phyloP scores from a whole-genome alignment of 2,113 vertebrate genomes.

The Piaya cayana region DNA sequence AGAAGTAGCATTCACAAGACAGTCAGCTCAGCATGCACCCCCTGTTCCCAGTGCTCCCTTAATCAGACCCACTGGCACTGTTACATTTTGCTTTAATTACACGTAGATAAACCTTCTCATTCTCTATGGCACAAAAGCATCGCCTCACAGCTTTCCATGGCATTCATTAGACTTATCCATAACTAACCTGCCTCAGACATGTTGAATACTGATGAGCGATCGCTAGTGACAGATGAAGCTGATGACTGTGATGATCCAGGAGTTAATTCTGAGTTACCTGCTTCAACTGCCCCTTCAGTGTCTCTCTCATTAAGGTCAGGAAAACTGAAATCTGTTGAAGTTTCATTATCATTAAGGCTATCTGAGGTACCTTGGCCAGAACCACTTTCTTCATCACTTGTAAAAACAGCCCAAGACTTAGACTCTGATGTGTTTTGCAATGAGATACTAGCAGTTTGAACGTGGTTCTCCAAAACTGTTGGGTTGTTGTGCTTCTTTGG shows the following conservation, averaged over 20 bases:
- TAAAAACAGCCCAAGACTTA: constrained; percentile 79
- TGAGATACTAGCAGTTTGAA: constrained; percentile 62
- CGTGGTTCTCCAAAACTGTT: constrained; percentile 74
- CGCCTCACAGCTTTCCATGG: constrained; percentile 20
- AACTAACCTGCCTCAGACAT: constrained; percentile 85
- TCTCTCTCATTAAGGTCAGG: constrained; percentile 85
- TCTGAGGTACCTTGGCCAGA: constrained; percentile 87
- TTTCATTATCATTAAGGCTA: constrained; percentile 91
- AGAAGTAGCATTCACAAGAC: neutral
- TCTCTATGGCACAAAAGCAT: constrained; percentile 29
- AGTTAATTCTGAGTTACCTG: constrained; percentile 85
- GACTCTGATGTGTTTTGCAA: constrained; percentile 66
- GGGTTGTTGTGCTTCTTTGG: constrained; percentile 37
- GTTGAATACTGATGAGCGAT: constrained; percentile 76
- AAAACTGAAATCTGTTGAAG: constrained; percentile 95
- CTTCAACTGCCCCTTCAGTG: constrained; percentile 80
- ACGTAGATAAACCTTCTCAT: neutral
- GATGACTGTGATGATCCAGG: constrained; percentile 75
- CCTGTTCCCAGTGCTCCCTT: neutral
- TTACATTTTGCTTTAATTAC: neutral
- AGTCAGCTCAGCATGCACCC: neutral
- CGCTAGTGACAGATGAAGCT: constrained; percentile 71
- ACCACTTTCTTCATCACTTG: constrained; percentile 88
- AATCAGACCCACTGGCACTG: neutral
- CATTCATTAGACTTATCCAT: constrained; percentile 48